Percentiles rank a stretch among this genome's conserved stretches.
phyloP scores from a whole-genome alignment of 2,113 vertebrate genomes.

The Trichechus manatus region DNA sequence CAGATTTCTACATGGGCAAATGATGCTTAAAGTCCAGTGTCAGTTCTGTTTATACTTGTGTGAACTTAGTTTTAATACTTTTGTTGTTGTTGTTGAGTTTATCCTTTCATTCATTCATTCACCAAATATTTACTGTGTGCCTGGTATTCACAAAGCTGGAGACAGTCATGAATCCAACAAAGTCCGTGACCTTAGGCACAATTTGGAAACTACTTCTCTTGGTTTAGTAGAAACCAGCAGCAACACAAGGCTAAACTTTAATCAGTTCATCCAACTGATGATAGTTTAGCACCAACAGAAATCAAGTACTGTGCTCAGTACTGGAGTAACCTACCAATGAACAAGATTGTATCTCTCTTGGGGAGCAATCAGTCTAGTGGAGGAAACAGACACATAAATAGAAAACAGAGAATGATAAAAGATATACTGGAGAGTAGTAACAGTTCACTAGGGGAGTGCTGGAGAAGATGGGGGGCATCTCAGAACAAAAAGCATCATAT shows the following conservation, averaged over 20 bases:
- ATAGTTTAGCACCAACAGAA: neutral
- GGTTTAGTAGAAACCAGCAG: neutral
- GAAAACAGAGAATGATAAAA: neutral
- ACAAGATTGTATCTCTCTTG: neutral
- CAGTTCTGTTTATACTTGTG: neutral
- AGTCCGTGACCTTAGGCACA: neutral
- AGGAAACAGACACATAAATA: neutral
- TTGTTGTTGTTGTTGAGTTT: neutral
- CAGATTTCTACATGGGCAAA: neutral
- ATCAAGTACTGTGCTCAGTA: neutral
- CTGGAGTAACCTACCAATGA: neutral
- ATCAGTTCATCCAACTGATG: slow-evolving; percentile 1
- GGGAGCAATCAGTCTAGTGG: neutral
- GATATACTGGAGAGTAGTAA: neutral
- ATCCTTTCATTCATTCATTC: neutral
- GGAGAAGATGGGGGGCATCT: neutral
- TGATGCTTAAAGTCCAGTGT: neutral
- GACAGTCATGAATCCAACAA: neutral
- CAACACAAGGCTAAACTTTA: neutral
- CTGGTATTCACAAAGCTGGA: neutral
- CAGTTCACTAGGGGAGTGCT: neutral
- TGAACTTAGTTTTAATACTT: neutral
- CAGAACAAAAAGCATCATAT: neutral
- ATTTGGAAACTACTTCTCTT: neutral
- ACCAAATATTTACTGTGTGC: slow-evolving; percentile 3